Evolutionary conservation across 2,113 vertebrate species (phyloP).

Genomic region (Hassar affinis): DNA sequence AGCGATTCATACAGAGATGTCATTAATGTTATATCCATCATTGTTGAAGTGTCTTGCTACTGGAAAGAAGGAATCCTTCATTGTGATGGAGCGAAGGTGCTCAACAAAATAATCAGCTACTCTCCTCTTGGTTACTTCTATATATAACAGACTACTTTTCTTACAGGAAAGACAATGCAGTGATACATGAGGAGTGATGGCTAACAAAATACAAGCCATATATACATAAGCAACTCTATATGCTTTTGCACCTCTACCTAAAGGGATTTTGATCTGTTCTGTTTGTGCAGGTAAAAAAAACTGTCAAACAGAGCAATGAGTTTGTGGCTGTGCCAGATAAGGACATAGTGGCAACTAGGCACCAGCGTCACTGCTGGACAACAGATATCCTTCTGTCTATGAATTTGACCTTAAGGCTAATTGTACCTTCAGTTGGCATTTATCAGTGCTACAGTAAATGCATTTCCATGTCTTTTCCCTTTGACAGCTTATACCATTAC

Average conservation of each 20-base stretch:
- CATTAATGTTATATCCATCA: no score
- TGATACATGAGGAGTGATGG: no score
- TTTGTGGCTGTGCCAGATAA: conserved; percentile 30
- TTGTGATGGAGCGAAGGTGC: no score
- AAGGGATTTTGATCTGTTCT: conserved; percentile 19
- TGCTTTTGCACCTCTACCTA: not conserved
- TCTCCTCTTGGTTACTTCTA: no score
- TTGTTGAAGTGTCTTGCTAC: no score
- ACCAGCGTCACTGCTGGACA: not conserved
- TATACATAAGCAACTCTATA: not conserved
- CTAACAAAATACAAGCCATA: no score
- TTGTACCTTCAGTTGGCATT: conserved; percentile 13
- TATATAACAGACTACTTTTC: no score
- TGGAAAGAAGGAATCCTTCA: no score
- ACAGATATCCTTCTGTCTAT: not conserved
- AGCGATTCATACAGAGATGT: no score
- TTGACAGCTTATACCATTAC: not conserved
- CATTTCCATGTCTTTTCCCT: not conserved
- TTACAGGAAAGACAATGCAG: no score
- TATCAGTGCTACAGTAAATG: conserved; percentile 25
- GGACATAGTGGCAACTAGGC: conserved; percentile 14
- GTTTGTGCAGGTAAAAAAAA: conserved; percentile 32
- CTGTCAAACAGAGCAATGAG: conserved; percentile 37
- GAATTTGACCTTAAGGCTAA: conserved; percentile 43
- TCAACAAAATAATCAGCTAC: no score